Evolutionary conservation across 1,140 invertebrate species (phyloP).

Genomic region (Batillaria attramentaria): DNA sequence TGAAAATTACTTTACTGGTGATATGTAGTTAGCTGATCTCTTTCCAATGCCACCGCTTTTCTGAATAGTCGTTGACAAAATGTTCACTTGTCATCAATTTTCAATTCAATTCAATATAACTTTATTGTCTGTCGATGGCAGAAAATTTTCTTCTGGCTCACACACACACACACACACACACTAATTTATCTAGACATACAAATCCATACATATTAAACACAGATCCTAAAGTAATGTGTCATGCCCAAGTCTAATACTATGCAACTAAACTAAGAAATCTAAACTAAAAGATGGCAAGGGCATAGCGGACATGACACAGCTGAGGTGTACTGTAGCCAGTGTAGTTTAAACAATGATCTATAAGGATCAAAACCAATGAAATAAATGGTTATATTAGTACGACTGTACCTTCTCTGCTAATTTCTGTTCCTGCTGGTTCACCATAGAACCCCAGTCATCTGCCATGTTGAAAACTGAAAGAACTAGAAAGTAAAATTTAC

Average conservation of each 20-base stretch:
- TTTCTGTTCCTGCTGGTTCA: slow-evolving; percentile 7
- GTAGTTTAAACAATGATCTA: too few relatives aligned
- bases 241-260: background rate
- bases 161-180: too few relatives aligned
- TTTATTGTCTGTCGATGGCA: too few relatives aligned
- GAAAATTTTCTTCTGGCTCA: too few relatives aligned
- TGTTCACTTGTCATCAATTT: background rate
- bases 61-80: background rate
- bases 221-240: background rate
- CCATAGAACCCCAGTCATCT: slow-evolving; percentile 21
- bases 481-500: too few relatives aligned
- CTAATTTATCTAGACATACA: too few relatives aligned
- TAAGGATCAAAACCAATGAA: background rate
- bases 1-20: background rate
- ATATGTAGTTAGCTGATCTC: background rate
- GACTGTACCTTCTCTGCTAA: slow-evolving; percentile 7
- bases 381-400: background rate
- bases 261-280: background rate
- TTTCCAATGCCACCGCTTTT: background rate
- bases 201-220: too few relatives aligned
- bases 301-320: too few relatives aligned
- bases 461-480: background rate
- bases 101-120: too few relatives aligned
- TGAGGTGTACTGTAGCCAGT: too few relatives aligned
- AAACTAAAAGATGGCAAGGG: background rate